phyloP scores from a whole-genome alignment of 2,797 vertebrate species.

The Luscinia megarhynchos region DNA sequence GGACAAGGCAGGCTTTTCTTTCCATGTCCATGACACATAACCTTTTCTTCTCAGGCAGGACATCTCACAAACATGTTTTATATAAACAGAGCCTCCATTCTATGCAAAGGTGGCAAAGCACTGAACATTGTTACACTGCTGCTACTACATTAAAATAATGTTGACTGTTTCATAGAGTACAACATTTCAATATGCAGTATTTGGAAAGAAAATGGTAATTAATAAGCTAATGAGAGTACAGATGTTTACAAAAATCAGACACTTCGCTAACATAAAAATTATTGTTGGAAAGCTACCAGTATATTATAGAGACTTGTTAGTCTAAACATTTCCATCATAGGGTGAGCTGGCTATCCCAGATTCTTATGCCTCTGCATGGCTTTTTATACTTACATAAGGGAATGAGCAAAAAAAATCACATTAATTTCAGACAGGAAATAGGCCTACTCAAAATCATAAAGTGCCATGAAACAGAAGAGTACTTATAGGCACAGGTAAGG shows the following conservation, averaged over 20 bases:
- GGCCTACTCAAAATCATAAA: neutral
- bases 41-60: neutral
- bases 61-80: neutral
- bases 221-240: neutral
- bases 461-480: neutral
- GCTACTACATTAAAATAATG: neutral
- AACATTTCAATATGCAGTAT: neutral
- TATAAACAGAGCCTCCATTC: neutral
- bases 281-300: neutral
- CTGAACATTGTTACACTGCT: neutral
- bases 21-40: neutral
- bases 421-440: neutral
- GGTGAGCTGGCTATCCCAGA: neutral
- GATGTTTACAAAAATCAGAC: neutral
- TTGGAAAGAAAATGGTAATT: slow-evolving; percentile 7
- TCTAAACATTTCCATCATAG: neutral
- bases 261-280: neutral
- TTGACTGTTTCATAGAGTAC: neutral
- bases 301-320: neutral
- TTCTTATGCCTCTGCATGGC: neutral
- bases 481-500: neutral
- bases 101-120: neutral
- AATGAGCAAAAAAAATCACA: neutral
- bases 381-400: neutral
- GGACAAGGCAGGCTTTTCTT: neutral